Base-by-base conservation (phyloP, 1,140 invertebrate genomes). In the Heliothis virescens region DNA sequence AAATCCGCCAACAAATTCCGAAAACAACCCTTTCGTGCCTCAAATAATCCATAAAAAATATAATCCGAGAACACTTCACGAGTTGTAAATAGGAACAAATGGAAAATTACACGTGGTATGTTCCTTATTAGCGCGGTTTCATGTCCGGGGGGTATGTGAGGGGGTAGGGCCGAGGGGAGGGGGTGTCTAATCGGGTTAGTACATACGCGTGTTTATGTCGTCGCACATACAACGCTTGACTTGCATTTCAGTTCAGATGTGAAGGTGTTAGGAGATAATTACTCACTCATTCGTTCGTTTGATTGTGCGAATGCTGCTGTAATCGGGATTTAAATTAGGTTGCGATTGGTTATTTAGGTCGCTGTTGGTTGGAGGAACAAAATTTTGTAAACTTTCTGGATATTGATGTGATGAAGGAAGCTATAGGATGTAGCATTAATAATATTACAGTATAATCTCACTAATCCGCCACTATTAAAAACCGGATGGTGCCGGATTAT, bases 41-140 rank as follows among this genome's bases (percentile, higher is more conserved):
- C 53, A 73, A 65, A 47, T 48, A 78, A 69, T 69, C 62, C 18
- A 48, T 65, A 29, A 76, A 76, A 63, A 76, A 63, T 76, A 53
- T 76, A 76, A 74, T 74, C 18, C 72, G n/a, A 41, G 62, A 78
- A 69, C 50, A 78, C 67, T 71, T 71, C 50, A 62, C 57, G 52
- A 63, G 48, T 77, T 71, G 59, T 79, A 69, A 83, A 69, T 81
- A 79, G 80, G 71, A 75, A 84, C 78, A 76, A 76, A 78, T 75
- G 74, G 67, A 74, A 82, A 83, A 82, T 82, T 82, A 79, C 72
- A 69, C 79, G 69, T 82, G 65, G 73, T 78, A 72, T 79, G 77
- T 83, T 83, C 82, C 76, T 83, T 82, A 83, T 83, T 83, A 83
- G 80, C 77, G 80, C 67, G 78, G 80, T 82, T 82, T 82, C 65